A percentile compares a stretch with the other conserved stretches of the same genome.
Conservation (phyloP, 2,888 invertebrate genomes). For the Seladonia tumulorum region DNA sequence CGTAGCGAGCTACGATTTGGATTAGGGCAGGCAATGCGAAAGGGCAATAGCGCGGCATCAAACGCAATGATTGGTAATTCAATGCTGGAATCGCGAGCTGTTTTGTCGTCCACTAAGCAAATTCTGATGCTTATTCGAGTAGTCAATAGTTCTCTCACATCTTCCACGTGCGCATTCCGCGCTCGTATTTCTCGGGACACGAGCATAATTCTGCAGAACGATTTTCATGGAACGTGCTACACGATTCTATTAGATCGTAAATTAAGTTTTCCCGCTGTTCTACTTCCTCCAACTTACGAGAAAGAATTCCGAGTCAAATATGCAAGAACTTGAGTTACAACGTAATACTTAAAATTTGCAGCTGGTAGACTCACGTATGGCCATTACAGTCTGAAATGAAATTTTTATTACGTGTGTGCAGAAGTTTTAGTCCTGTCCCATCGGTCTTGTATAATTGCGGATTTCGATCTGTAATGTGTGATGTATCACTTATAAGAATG, state of each 20-base stretch:
- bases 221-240: neutral
- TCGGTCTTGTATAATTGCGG: neutral
- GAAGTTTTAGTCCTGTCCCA: neutral
- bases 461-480: neutral
- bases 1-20: conserved; percentile 11
- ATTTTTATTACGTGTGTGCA: neutral
- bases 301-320: neutral
- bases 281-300: neutral
- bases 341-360: neutral
- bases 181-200: too few relatives aligned
- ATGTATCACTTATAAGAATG: too few relatives aligned
- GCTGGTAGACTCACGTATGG: neutral
- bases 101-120: neutral
- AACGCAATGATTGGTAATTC: conserved; percentile 24
- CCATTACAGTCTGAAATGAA: neutral
- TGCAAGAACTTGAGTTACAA: too few relatives aligned
- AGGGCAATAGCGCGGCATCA: conserved; percentile 1
- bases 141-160: neutral
- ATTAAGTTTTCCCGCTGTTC: neutral
- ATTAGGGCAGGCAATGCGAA: neutral
- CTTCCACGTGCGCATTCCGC: neutral
- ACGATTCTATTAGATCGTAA: neutral
- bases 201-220: too few relatives aligned
- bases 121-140: neutral
- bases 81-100: conserved; percentile 8